phyloP scores from a whole-genome alignment of 2,113 vertebrate species.

The Tetrax tetrax region DNA sequence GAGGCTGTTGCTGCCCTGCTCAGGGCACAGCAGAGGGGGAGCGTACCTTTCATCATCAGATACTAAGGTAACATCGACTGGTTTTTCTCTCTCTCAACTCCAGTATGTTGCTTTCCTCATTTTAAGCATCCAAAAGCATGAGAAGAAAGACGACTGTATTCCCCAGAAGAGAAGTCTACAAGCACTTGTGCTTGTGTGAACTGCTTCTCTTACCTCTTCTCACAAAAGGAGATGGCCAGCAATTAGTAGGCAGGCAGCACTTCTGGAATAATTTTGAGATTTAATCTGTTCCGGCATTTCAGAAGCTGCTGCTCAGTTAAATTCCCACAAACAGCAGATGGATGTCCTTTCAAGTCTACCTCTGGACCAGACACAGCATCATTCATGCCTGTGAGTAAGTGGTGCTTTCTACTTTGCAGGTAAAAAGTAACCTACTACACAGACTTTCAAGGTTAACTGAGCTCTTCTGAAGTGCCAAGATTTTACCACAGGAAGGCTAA shows the following conservation, averaged over 20 bases:
- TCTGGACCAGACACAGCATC: background rate
- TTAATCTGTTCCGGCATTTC: background rate
- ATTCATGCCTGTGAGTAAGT: background rate
- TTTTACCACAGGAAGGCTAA: background rate
- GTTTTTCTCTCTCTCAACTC: background rate
- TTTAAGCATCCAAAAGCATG: background rate
- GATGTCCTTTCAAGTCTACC: constrained; percentile 7
- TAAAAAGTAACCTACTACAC: background rate
- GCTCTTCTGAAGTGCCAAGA: background rate
- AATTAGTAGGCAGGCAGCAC: background rate
- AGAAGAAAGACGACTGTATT: background rate
- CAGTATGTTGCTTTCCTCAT: background rate
- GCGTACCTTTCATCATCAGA: background rate
- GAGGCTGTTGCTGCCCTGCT: background rate
- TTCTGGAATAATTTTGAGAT: background rate
- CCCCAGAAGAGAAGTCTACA: background rate
- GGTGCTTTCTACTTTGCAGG: background rate
- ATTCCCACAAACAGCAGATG: background rate
- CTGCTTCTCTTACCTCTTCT: background rate
- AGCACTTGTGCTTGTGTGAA: background rate
- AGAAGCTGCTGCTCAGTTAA: background rate
- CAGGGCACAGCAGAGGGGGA: background rate
- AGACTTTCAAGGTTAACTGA: background rate
- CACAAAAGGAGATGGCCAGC: background rate
- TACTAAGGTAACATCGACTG: background rate